Conservation (phyloP, 1,140 invertebrate genomes). For the Anastatus disparis region DNA sequence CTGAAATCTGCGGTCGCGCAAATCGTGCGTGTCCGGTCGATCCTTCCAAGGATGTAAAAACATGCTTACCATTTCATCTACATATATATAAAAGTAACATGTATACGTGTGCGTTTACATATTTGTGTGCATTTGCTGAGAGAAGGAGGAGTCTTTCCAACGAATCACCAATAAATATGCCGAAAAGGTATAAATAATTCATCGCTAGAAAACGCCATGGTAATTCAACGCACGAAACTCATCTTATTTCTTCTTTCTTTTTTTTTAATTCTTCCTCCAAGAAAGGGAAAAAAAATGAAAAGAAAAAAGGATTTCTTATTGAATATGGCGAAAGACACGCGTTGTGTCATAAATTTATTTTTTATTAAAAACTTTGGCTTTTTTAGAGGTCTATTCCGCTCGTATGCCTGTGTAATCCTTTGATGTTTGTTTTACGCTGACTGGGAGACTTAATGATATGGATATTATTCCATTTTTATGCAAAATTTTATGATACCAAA, state of each 20-base stretch:
- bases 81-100: no score
- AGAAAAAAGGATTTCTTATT: conserved; percentile 14
- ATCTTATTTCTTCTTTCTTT: conserved; percentile 7
- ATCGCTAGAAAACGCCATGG: conserved; percentile 38
- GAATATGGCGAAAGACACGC: conserved; percentile 24
- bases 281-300: background rate
- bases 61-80: no score
- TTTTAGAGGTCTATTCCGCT: no score
- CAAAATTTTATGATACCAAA: conserved; percentile 27
- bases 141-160: background rate
- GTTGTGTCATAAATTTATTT: conserved; percentile 35
- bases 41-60: background rate
- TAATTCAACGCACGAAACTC: conserved; percentile 31
- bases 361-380: conserved; percentile 39
- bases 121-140: no score
- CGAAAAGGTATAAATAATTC: conserved; percentile 38
- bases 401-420: conserved; percentile 7
- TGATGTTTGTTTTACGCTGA: conserved; percentile 34
- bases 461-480: conserved; percentile 39
- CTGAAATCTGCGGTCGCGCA: no score
- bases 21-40: background rate
- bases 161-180: background rate
- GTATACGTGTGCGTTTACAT: no score
- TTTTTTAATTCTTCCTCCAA: background rate
- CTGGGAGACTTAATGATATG: background rate